Percentiles rank a stretch among this genome's conserved stretches.
Evolutionary conservation across 2,888 invertebrate genomes (phyloP).

Genomic region (Xestia xanthographa): DNA sequence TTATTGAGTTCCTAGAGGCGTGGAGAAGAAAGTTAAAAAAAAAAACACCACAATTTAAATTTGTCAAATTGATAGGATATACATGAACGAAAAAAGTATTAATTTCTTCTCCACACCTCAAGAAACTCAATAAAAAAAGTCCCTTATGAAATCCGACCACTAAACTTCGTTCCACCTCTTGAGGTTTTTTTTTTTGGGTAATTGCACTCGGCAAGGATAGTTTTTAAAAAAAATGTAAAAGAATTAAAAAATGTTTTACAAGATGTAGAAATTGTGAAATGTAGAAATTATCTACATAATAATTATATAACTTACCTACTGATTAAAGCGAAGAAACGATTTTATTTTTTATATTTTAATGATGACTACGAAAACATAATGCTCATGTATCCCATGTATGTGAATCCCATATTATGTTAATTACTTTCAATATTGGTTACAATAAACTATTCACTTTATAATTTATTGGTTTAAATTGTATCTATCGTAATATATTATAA

Average conservation of each 20-base stretch:
- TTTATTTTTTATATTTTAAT: constrained; percentile 29
- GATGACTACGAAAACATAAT: constrained; percentile 34
- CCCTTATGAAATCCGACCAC: too few relatives aligned
- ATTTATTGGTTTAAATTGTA: constrained; percentile 49
- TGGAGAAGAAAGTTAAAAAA: too few relatives aligned
- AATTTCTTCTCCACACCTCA: too few relatives aligned
- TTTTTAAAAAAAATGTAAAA: constrained; percentile 37
- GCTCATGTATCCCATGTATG: constrained; percentile 32
- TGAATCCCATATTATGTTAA: not conserved
- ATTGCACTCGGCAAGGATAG: too few relatives aligned
- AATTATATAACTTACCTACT: constrained; percentile 3
- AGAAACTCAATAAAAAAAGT: too few relatives aligned
- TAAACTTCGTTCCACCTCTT: too few relatives aligned
- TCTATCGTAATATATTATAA: constrained; percentile 9
- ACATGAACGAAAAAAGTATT: too few relatives aligned
- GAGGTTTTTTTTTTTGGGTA: too few relatives aligned
- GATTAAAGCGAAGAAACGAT: constrained; percentile 22
- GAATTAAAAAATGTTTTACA: constrained; percentile 6
- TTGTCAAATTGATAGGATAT: too few relatives aligned
- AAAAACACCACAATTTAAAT: too few relatives aligned
- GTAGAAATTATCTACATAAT: constrained; percentile 7
- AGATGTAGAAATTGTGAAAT: too few relatives aligned
- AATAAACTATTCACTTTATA: constrained; percentile 52
- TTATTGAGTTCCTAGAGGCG: too few relatives aligned
- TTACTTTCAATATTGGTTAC: constrained; percentile 27